Base-by-base conservation (phyloP, 2,113 vertebrate species). In the Oncorhynchus keta region DNA sequence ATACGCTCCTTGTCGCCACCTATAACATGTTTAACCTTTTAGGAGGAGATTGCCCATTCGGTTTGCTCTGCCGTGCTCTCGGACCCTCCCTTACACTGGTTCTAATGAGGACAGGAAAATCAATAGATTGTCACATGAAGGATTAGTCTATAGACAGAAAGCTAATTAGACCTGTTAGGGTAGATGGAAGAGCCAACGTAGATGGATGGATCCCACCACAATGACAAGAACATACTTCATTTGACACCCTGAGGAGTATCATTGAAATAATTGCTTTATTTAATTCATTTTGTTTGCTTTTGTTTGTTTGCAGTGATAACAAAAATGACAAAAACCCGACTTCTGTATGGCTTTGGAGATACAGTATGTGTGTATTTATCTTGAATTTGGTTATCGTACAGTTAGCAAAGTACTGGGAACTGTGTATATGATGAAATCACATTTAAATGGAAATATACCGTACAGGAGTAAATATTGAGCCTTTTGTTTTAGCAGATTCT, bases 101-200 rank as follows among this genome's bases (percentile, higher is more conserved):
- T 78, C 79, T 90, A 90, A 90, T 91, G 85, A 89, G 84, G 87
- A 91, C 86, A 89, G 87, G 76, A 79, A 91, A 92, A 92, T 93
- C 92, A 87, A 88, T 92, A 81, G 80, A 90, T 90, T 87, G 91
- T 91, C 88, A 89, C 87, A 91, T 92, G 90, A 90, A 90, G 91
- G 89, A 94, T 93, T 91, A 81, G 87, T 83, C 76, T 86, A 89
- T 82, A 78, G 90, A 89, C 90, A 87, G 84, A 89, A 88, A 91
- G 85, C 84, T 89, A 89, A 92, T 90, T 86, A 90, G 86, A 74
- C 85, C 78, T 77, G 68, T 84, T 85, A 85, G 81, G 81, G 72
- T 78, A 79, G 83, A 87, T 84, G 87, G 77, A 90, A 80, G 77
- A 78, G 66, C 22, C 83, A 84, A 74, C 39, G 67, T 75, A 81